Conservation (phyloP, 2,888 invertebrate species). For the Cremastinae sp. region DNA sequence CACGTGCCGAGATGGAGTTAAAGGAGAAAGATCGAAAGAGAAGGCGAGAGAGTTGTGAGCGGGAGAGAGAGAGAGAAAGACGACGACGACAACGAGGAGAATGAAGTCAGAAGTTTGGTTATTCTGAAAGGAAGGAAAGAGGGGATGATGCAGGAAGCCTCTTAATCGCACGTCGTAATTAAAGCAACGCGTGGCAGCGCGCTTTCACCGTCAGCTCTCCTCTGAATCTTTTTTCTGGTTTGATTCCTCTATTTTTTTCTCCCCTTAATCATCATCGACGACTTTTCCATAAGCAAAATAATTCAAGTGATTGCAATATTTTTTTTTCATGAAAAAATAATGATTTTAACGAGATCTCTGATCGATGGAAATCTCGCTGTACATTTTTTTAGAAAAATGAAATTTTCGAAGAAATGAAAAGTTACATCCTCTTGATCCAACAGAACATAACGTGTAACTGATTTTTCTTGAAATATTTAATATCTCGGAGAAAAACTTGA, state of each 20-base stretch:
- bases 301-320: too few species aligned
- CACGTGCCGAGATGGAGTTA: constrained; percentile 61
- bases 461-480: too few species aligned
- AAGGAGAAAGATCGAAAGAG: constrained; percentile 21
- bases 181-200: constrained; percentile 56
- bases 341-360: too few species aligned
- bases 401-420: too few species aligned
- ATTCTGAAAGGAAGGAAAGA: constrained; percentile 21
- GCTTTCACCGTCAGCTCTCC: constrained; percentile 40
- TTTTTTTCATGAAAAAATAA: too few species aligned
- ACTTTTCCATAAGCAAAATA: constrained; percentile 20
- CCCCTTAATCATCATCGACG: constrained; percentile 16
- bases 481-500: too few species aligned
- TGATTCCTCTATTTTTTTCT: constrained; percentile 23
- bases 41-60: constrained; percentile 10
- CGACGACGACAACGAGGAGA: constrained; percentile 9
- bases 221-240: constrained; percentile 2
- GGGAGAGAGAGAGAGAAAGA: constrained; percentile 7
- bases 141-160: constrained; percentile 46
- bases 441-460: too few species aligned
- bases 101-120: constrained; percentile 31
- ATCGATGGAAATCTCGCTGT: too few species aligned
- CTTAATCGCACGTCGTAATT: constrained; percentile 62
- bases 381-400: too few species aligned
- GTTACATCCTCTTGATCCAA: too few species aligned